Conservation (phyloP, 2,113 vertebrate species). For the Paratilapia polleni region DNA sequence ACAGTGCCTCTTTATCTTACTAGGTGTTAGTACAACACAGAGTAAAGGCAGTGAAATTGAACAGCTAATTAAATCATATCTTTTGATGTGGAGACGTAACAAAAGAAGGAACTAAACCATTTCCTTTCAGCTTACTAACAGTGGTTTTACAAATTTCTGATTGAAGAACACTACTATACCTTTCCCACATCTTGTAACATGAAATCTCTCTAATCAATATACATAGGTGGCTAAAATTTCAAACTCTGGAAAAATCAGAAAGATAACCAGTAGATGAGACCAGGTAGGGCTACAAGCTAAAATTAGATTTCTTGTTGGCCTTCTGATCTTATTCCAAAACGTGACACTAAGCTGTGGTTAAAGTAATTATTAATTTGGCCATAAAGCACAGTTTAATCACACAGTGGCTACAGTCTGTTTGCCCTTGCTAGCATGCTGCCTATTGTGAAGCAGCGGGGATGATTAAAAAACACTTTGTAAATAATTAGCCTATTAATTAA, state of each 20-base stretch:
- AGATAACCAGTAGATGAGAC: not conserved
- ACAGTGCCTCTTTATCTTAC: slow-evolving; percentile 1
- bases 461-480: not conserved
- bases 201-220: not conserved
- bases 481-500: slow-evolving; percentile 20
- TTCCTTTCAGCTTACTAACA: not conserved
- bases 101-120: not conserved
- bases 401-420: slow-evolving; percentile 22
- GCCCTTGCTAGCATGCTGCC: not conserved
- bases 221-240: not conserved
- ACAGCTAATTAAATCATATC: slow-evolving; percentile 12
- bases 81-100: not conserved
- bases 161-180: not conserved
- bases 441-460: not conserved
- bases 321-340: not conserved
- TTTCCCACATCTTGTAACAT: not conserved
- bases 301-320: not conserved
- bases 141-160: not conserved
- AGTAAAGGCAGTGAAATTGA: not conserved
- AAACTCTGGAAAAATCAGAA: not conserved
- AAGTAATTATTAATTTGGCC: not conserved
- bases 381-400: not conserved
- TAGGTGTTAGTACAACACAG: not conserved
- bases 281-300: not conserved
- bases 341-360: not conserved